Evolutionary conservation across 2,888 invertebrate species (phyloP), one percentile per base, ranked within the genome.

Genomic region (Acanthosepion esculentum): DNA sequence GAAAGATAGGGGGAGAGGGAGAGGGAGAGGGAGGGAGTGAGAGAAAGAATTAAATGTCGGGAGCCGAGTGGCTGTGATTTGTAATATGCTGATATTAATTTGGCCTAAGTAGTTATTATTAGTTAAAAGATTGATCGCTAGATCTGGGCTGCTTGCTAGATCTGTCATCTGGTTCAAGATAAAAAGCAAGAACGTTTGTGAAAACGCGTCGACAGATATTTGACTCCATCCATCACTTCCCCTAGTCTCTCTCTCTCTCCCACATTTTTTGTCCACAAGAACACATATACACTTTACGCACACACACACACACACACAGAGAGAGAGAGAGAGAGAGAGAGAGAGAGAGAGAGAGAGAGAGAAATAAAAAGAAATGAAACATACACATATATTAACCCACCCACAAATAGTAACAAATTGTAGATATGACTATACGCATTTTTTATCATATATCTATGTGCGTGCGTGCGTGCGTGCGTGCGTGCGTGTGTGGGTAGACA

Each of bases 31-130:
- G 4, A 55, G 55, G 15, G 4, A 55, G 55, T 12, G 6, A 59
- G 59, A 23, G 59, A 59, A 18, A 78, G 12, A 12, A 78, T 12
- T n/a, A 23, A n/a, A 78, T 18, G 78, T 15, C n/a, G n/a, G 23
- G 59, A 6, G 6, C 20, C n/a, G n/a, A 78, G 78, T n/a, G n/a
- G n/a, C n/a, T n/a, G n/a, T n/a, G n/a, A 78, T 15, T 29, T 8
- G n/a, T n/a, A 78, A 78, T 78, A 78, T n/a, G 78, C n/a, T 78
- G 78, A 78, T 78, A n/a, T 78, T 41, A 78, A 78, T 78, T 78
- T 78, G 78, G n/a, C 78, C n/a, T n/a, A 78, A 78, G n/a, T 78
- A n/a, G n/a, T n/a, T 78, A 78, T n/a, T 78, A 78, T 78, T 78
- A 78, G 12, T 78, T 5, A 78, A n/a, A 78, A 33, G 78, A 78